Percentiles rank a stretch among this genome's conserved stretches.
phyloP scores from a whole-genome alignment of 1,140 invertebrate species.

The Ephestia elutella region DNA sequence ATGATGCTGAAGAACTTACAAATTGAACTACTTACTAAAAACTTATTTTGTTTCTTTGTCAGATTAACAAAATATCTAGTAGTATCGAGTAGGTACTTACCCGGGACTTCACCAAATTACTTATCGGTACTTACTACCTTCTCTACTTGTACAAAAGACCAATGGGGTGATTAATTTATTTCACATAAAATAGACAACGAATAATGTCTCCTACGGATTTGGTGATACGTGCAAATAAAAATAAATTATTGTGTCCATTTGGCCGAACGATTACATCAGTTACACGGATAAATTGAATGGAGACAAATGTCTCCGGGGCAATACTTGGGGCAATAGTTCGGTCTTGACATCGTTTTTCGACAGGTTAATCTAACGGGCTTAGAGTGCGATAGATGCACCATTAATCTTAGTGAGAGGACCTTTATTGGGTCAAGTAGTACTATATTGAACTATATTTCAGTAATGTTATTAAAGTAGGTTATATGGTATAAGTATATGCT shows the following conservation, averaged over 20 bases:
- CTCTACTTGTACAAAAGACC: too few relatives aligned
- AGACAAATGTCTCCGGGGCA: constrained; percentile 10
- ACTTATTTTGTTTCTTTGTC: too few relatives aligned
- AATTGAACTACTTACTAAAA: too few relatives aligned
- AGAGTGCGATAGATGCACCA: constrained; percentile 14
- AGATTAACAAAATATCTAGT: background rate
- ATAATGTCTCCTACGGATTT: background rate
- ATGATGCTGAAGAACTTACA: too few relatives aligned
- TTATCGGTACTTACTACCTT: too few relatives aligned
- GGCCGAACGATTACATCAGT: background rate
- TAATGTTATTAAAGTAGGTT: too few relatives aligned
- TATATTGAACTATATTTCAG: background rate
- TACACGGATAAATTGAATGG: constrained; percentile 11
- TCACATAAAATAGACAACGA: too few relatives aligned
- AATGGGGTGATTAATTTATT: too few relatives aligned
- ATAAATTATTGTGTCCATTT: constrained; percentile 4
- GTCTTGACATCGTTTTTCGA: constrained; percentile 10
- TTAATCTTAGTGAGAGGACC: constrained; percentile 20
- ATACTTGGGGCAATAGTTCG: constrained; percentile 8
- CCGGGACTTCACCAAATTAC: too few relatives aligned
- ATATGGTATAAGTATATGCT: too few relatives aligned
- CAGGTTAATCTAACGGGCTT: constrained; percentile 17
- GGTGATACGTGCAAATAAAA: background rate
- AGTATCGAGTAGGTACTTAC: background rate
- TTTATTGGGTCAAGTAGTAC: constrained; percentile 6